These are phyloP conservation scores for Siphonodentalium dalli DNA, from an alignment of 2,888 invertebrate genomes.

Conservation along the genomic window DNA sequence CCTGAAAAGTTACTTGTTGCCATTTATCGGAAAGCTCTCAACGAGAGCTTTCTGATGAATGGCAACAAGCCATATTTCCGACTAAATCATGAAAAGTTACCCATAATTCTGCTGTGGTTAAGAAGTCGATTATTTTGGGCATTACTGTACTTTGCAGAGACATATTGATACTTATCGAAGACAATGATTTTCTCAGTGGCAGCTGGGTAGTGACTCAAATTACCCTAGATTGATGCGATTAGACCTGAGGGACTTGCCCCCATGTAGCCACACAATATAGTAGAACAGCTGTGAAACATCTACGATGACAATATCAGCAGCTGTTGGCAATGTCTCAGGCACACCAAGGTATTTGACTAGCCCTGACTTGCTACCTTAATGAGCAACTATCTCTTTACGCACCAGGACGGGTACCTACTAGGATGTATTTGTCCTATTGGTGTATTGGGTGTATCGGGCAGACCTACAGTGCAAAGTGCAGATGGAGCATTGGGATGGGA, in stretches of 20 bases:
- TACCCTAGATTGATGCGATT: constrained; percentile 3
- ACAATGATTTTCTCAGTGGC: constrained; percentile 17
- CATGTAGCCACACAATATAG: constrained; percentile 5
- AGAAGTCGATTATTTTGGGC: too few species aligned
- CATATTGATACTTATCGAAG: constrained; percentile 15
- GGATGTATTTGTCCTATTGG: constrained; percentile 7
- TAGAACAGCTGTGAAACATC: constrained; percentile 14
- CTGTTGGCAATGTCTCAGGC: neutral
- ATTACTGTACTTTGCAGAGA: constrained; percentile 22
- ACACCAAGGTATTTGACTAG: constrained; percentile 6
- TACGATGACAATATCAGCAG: constrained; percentile 9
- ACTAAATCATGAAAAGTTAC: too few species aligned
- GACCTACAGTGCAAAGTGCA: constrained; percentile 8
- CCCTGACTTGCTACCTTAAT: constrained; percentile 1
- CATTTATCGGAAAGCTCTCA: too few species aligned
- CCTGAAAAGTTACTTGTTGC: too few species aligned
- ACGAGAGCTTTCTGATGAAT: too few species aligned
- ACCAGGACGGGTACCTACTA: constrained; percentile 7
- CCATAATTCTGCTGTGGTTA: too few species aligned
- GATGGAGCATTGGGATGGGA: too few species aligned
- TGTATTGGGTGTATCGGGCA: constrained; percentile 4
- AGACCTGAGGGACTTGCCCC: constrained; percentile 8
- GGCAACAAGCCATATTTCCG: too few species aligned
- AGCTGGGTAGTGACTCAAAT: too few species aligned
- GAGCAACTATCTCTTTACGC: too few species aligned